A percentile compares a stretch with the other conserved stretches of the same genome.
Evolutionary conservation across 2,888 invertebrate species (phyloP).

Genomic region (Sarcophaga carnaria): DNA sequence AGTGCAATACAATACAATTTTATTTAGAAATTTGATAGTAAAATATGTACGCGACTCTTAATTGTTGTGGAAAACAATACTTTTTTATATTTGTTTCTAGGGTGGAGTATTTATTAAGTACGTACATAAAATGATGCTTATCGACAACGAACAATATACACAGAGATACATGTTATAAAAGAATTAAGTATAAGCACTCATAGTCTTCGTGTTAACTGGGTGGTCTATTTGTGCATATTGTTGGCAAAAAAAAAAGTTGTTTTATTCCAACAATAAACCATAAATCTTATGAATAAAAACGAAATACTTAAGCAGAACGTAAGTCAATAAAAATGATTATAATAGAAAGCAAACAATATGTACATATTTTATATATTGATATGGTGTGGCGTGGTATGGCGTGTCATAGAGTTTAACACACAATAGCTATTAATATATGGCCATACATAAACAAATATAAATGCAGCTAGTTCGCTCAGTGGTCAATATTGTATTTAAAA

Average conservation of each 20-base stretch:
- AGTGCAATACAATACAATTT: neutral
- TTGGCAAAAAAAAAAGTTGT: constrained; percentile 32
- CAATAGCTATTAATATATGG: neutral
- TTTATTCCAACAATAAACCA: constrained; percentile 56
- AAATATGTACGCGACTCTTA: no score
- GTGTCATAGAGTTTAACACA: neutral
- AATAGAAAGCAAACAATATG: neutral
- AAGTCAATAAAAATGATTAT: constrained; percentile 6
- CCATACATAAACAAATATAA: neutral
- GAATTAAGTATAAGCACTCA: neutral
- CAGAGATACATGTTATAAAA: neutral
- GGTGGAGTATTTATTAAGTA: neutral
- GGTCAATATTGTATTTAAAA: neutral
- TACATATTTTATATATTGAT: neutral
- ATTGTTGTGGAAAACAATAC: no score
- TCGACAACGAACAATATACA: neutral
- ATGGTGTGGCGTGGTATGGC: constrained; percentile 26
- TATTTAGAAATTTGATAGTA: neutral
- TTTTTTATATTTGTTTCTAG: neutral
- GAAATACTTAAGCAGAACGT: constrained; percentile 8
- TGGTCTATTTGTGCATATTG: neutral
- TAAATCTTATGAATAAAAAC: constrained; percentile 34
- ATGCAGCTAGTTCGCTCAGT: neutral
- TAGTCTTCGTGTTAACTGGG: neutral
- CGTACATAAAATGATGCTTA: no score